Base-by-base conservation (phyloP, 1,140 invertebrate genomes). In the Calliopsis andreniformis region DNA sequence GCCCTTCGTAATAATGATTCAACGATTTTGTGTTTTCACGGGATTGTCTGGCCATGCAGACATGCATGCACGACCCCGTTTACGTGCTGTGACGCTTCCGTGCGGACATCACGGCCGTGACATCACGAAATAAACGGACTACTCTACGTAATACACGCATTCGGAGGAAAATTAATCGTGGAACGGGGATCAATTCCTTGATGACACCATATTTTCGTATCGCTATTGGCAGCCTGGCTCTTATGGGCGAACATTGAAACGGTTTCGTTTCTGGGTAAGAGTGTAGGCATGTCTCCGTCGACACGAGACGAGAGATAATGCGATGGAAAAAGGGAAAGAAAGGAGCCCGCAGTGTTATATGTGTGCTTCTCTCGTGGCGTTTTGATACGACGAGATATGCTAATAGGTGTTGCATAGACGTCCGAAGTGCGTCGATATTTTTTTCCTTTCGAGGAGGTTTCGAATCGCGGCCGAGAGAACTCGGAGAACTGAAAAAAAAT, bases 81-180 rank as follows among this genome's bases (percentile, higher is more conserved):
- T 76, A 76, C 32, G 66, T 30, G n/a, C 73, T 77, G n/a, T 59
- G 66, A 76, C 66, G 73, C 73, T 76, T 75, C 66, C 73, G 66
- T 35, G 69, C 64, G 72, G 42, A 32, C 73, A 68, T 68, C 55
- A 59, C 43, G 45, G 5, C 8, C 43, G 73, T 76, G 73, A 76
- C 73, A 76, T 76, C 73, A 68, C 32, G 20, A 76, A 76, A 76
- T 76, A 69, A 76, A 76, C 35, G 64, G 67, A 25, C 43, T 61
- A n/a, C 64, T 51, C 64, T 42, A 53, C 45, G 66, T 68, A 61
- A 69, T 28, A 25, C 32, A 20, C 30, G 25, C 10, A 51, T 61
- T 35, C 14, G n/a, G 42, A 51, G 23, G 35, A 68, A 76, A 69
- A 42, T 61, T 42, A 51, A 39, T 20, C 16, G 28, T 12, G 4